A percentile compares a stretch with the other conserved stretches of the same genome.
phyloP scores from a whole-genome alignment of 2,888 invertebrate species.

The Euphydryas editha region DNA sequence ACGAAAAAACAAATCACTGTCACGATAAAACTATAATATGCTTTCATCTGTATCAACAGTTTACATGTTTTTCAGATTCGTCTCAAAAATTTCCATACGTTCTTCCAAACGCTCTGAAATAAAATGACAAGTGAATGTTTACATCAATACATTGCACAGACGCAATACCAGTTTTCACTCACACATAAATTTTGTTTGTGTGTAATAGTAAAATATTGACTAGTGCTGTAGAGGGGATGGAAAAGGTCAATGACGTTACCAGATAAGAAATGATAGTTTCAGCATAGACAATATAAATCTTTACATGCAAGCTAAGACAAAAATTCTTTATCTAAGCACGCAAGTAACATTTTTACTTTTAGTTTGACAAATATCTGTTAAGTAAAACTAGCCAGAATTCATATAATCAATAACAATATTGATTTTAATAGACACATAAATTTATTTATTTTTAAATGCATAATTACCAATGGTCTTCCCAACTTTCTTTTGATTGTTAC shows the following conservation, averaged over 20 bases:
- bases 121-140: constrained; percentile 76
- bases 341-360: no score
- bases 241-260: constrained; percentile 71
- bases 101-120: constrained; percentile 75
- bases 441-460: background rate
- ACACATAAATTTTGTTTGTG: constrained; percentile 51
- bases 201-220: constrained; percentile 28
- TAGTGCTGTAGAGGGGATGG: constrained; percentile 51
- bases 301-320: background rate
- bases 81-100: constrained; percentile 61
- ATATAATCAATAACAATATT: no score
- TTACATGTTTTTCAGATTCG: constrained; percentile 64
- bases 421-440: no score
- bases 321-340: no score
- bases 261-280: constrained; percentile 26
- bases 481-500: background rate
- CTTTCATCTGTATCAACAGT: constrained; percentile 61
- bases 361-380: no score
- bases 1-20: constrained; percentile 38
- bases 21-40: constrained; percentile 34
- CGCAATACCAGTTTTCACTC: constrained; percentile 58
- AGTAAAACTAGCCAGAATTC: no score
- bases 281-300: constrained; percentile 3
- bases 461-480: background rate
- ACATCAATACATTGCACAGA: constrained; percentile 75